Conservation (phyloP, 2,113 vertebrate genomes). For the Corythaeola cristata region DNA sequence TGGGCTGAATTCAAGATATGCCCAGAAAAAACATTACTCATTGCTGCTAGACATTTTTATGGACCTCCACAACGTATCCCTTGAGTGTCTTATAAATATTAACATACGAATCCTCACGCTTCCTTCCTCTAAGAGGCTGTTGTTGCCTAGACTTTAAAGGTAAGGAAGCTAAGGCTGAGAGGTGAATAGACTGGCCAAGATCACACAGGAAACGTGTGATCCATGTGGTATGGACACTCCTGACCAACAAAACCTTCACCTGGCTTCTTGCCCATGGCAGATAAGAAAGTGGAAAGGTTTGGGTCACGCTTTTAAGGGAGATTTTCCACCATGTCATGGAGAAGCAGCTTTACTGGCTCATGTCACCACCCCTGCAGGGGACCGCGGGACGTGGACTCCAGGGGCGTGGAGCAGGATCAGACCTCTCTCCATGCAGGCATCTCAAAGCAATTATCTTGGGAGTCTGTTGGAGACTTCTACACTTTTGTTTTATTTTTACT, state of each 20-base stretch:
- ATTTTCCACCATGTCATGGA: not conserved
- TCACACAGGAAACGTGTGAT: constrained; percentile 25
- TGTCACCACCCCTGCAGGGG: not conserved
- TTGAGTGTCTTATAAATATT: constrained; percentile 15
- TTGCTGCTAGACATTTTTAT: constrained; percentile 5
- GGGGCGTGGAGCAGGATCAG: fast-evolving
- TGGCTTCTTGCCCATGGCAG: not conserved
- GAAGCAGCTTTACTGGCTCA: not conserved
- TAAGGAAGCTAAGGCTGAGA: not conserved
- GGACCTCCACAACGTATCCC: not conserved
- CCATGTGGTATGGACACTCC: not conserved
- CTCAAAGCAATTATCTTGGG: not conserved
- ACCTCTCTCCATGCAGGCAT: not conserved
- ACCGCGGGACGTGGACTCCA: not conserved
- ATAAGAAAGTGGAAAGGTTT: not conserved
- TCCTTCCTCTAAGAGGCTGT: constrained; percentile 48
- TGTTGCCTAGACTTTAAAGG: constrained; percentile 12
- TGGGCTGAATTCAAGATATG: not conserved
- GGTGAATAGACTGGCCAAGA: not conserved
- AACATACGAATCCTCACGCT: not conserved
- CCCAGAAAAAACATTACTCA: constrained; percentile 21
- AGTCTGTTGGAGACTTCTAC: not conserved
- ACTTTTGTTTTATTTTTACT: not conserved
- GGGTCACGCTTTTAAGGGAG: not conserved
- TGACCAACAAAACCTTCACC: not conserved